A percentile compares a stretch with the other conserved stretches of the same genome.
Evolutionary conservation across 1,140 invertebrate genomes (phyloP).

Genomic region (Caenorhabditis briggsae): DNA sequence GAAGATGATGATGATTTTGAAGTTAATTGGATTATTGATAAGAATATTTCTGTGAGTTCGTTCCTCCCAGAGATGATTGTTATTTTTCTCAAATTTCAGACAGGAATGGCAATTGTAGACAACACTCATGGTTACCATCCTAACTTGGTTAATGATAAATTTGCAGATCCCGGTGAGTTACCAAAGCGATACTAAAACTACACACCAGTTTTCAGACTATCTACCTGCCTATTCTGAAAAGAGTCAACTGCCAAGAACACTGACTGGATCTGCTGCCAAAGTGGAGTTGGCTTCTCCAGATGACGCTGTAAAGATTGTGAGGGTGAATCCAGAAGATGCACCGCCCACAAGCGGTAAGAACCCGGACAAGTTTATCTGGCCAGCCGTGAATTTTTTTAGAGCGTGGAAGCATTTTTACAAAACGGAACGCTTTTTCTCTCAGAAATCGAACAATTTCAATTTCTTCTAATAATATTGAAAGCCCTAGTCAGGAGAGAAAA

Average conservation of each 20-base stretch:
- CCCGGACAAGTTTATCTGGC: no score
- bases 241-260: constrained; percentile 28
- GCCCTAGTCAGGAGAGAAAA: constrained; percentile 27
- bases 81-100: constrained; percentile 17
- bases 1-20: constrained; percentile 73
- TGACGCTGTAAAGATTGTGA: constrained; percentile 14
- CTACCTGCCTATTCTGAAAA: constrained; percentile 49
- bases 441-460: neutral
- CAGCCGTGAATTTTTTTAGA: neutral
- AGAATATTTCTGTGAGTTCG: constrained; percentile 79
- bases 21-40: constrained; percentile 78
- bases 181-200: no score
- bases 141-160: constrained; percentile 12
- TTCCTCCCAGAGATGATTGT: neutral
- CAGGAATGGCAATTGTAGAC: constrained; percentile 59
- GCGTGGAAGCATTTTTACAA: constrained; percentile 2
- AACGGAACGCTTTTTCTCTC: constrained; percentile 9
- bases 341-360: neutral
- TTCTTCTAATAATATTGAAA: constrained; percentile 15
- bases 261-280: constrained; percentile 48
- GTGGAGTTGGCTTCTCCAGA: constrained; percentile 31
- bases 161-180: neutral
- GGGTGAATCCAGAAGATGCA: constrained; percentile 33
- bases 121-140: constrained; percentile 37
- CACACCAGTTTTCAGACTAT: neutral